Evolutionary conservation across 1,140 invertebrate genomes (phyloP).

Genomic region (Lerema accius): DNA sequence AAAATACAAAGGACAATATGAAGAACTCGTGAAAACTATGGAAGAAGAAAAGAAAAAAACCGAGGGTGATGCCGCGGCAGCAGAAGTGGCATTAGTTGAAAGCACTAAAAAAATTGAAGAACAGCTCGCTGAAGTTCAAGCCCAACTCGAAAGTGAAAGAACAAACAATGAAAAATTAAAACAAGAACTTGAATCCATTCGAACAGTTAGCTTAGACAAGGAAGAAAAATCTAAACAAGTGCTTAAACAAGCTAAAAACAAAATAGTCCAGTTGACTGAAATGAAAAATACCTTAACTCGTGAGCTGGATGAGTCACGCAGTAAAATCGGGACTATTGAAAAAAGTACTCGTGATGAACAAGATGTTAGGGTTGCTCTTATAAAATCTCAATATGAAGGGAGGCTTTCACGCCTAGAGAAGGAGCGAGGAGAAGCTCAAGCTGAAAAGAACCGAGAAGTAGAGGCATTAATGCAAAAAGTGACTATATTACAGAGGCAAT

Average conservation of each 20-base stretch:
- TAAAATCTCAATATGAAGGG: conserved; percentile 89
- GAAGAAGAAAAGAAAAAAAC: conserved; percentile 85
- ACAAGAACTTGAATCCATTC: conserved; percentile 88
- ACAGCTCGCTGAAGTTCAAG: conserved; percentile 85
- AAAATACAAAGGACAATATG: conserved; percentile 94
- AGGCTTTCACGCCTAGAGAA: conserved; percentile 88
- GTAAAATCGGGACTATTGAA: conserved; percentile 81
- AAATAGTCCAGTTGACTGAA: conserved; percentile 87
- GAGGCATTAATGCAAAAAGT: conserved; percentile 89
- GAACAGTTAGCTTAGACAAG: conserved; percentile 85
- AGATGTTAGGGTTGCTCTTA: conserved; percentile 83
- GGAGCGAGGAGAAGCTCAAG: conserved; percentile 88
- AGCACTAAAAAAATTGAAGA: conserved; percentile 79
- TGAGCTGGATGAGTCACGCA: conserved; percentile 85
- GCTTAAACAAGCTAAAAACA: conserved; percentile 88
- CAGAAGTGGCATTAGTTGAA: conserved; percentile 64
- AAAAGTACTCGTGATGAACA: conserved; percentile 83
- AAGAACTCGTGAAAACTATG: conserved; percentile 86
- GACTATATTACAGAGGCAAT: conserved; percentile 90
- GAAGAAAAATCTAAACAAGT: conserved; percentile 89
- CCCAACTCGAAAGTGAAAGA: conserved; percentile 83
- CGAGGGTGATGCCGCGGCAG: conserved; percentile 75
- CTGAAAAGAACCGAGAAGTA: conserved; percentile 87
- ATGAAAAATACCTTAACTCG: conserved; percentile 84
- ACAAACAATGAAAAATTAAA: conserved; percentile 86